phyloP scores from a whole-genome alignment of 1,140 invertebrate species.

The Zaprionus capensis region DNA sequence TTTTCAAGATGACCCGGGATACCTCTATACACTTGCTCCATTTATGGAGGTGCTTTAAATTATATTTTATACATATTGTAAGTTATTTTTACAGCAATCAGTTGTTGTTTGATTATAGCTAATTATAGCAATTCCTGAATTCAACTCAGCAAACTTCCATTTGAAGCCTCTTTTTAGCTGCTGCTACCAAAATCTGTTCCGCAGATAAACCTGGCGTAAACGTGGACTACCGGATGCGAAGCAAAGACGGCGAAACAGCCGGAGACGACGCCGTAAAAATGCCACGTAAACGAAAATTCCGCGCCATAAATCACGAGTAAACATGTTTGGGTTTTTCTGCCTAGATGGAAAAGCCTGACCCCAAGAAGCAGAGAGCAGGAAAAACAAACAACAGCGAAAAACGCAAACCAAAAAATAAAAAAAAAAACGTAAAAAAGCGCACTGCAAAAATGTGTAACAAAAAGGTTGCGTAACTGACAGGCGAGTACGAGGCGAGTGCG shows the following conservation, averaged over 20 bases:
- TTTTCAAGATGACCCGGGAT: not conserved
- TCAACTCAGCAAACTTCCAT: not conserved
- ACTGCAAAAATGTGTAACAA: conserved; percentile 39
- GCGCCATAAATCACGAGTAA: conserved; percentile 76
- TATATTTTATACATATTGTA: too few species aligned
- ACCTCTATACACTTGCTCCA: not conserved
- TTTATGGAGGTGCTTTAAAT: too few species aligned
- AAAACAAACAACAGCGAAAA: conserved; percentile 32
- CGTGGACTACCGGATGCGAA: conserved; percentile 7
- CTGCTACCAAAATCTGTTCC: not conserved
- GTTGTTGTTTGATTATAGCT: not conserved
- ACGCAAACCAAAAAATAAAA: conserved; percentile 20
- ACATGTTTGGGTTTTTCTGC: conserved; percentile 54
- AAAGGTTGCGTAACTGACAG: conserved; percentile 71
- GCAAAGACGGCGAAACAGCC: conserved; percentile 23
- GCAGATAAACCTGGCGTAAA: conserved; percentile 3
- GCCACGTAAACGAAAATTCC: conserved; percentile 75
- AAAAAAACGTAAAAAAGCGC: conserved; percentile 16
- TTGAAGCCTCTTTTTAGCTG: not conserved
- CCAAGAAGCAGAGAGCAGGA: not conserved
- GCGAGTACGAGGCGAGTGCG: conserved; percentile 31
- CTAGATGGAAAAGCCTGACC: conserved; percentile 40
- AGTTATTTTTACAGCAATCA: too few species aligned
- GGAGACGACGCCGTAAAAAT: conserved; percentile 32
- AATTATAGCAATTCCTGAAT: not conserved